Base-by-base conservation (phyloP, 2,113 vertebrate genomes). In the Hoplias malabaricus region DNA sequence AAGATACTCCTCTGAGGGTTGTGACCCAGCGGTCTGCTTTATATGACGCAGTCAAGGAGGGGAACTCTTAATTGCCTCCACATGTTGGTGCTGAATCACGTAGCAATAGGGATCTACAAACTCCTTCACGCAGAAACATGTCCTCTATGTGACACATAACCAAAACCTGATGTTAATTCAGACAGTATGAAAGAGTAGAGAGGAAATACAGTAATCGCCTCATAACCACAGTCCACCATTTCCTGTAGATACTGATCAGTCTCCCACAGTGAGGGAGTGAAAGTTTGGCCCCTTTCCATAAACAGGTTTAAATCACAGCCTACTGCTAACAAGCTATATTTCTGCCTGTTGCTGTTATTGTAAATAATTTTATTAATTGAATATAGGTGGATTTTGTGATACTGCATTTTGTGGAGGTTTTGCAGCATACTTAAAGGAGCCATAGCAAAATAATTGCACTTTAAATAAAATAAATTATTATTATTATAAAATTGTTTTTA, bases 51-150 rank as follows among this genome's bases (percentile, higher is more conserved):
- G 81, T 82, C 75, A 50, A 84, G 81, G 76, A 50, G 76, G 84
- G 65, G 83, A 77, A 77, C 82, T 81, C 82, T 81, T 89, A 87
- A 90, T 88, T 86, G 83, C 79, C 80, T 84, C 84, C 88, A 87
- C 85, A 88, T 89, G 87, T 81, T 53, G 84, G 54, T 72, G 40
- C 40, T 70, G 54, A 77, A 38, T 62, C 54, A 59, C 27, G 29
- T 12, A 50, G 21, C 56, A n/a, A n/a, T 42, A n/a, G n/a, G 21
- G 40, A 61, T 36, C 38, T 43, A 57, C 50, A 57, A 46, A 14
- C 50, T 19, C 25, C 11, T 23, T 66, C 61, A 54, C 7, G 31
- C 25, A 46, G n/a, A 57, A 16, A 68, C 10, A 9, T 5, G 6
- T 40, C 2, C 13, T 50, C 29, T 23, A 16, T 19, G 59, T 68